Evolutionary conservation across 2,888 invertebrate genomes (phyloP).

Genomic region (Panorpa germanica): DNA sequence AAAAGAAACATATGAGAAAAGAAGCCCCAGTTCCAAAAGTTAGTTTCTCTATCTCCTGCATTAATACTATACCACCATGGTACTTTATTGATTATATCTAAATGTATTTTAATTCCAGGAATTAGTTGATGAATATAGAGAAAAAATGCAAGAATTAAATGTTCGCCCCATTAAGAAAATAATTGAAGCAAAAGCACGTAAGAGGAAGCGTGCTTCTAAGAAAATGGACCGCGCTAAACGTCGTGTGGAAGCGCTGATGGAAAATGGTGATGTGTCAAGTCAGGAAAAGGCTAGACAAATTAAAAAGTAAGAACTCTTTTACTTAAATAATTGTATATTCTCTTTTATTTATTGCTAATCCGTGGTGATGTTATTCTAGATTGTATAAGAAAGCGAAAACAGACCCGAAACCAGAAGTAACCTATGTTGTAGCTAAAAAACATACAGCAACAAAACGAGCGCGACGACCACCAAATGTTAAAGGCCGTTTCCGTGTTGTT

Average conservation of each 20-base stretch:
- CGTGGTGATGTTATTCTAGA: slow-evolving; percentile 25
- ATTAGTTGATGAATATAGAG: slow-evolving; percentile 69
- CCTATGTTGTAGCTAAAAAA: slow-evolving; percentile 89
- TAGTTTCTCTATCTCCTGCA: slow-evolving; percentile 11
- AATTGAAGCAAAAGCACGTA: slow-evolving; percentile 92
- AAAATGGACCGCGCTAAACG: slow-evolving; percentile 88
- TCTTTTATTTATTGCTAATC: slow-evolving; percentile 6
- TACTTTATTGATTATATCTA: no score
- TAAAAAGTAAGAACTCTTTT: slow-evolving; percentile 42
- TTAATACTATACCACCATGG: no score
- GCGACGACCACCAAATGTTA: slow-evolving; percentile 67
- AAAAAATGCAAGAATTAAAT: slow-evolving; percentile 69
- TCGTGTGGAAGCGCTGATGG: slow-evolving; percentile 85
- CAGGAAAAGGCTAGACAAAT: slow-evolving; percentile 85
- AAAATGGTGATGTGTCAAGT: slow-evolving; percentile 76
- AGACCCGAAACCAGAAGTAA: slow-evolving; percentile 73
- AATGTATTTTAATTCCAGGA: slow-evolving; percentile 36
- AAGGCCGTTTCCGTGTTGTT: slow-evolving; percentile 86
- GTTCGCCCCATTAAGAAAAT: slow-evolving; percentile 94
- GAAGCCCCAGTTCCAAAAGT: slow-evolving; percentile 71
- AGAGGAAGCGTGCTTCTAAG: slow-evolving; percentile 75
- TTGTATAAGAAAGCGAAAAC: slow-evolving; percentile 80
- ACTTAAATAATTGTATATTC: slow-evolving; percentile 6
- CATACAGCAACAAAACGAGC: slow-evolving; percentile 56
- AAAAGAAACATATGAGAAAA: slow-evolving; percentile 73